Evolutionary conservation across 2,888 invertebrate genomes (phyloP), one percentile per base, ranked within the genome.

Genomic region (Watsonalla cultraria): DNA sequence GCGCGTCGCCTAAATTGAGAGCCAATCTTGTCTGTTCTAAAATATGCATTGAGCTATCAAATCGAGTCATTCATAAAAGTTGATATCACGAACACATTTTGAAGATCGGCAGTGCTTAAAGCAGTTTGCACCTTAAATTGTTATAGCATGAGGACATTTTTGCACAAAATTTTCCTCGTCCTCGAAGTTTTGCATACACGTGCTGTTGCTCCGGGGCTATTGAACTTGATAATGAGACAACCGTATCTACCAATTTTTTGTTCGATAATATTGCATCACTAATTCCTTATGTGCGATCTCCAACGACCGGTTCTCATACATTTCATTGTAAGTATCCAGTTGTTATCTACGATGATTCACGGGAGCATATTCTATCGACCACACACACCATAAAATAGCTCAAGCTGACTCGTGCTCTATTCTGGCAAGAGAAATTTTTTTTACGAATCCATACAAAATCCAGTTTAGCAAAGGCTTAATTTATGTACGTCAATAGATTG

Each of bases 181-280:
- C 74, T 72, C 68, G 68, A 74, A 75, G 70, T 86, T 90, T 90
- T 88, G 89, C 90, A 89, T 90, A 89, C 90, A 90, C 90, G 90
- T 89, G 90, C 76, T 90, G 83, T 71, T 80, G 73, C 69, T 78
- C 77, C 67, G 86, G 71, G 90, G 90, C 90, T 90, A 85, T 90
- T 90, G 90, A 90, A 90, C 90, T 89, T 90, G 88, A 89, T 90
- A 88, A 86, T 86, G 83, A 83, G 82, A 84, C 84, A 77, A 76
- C 74, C 80, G 84, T 87, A 84, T 86, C 78, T 84, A 72, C 67
- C 64, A 71, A 59, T 80, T 84, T 80, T 87, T 86, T 83, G 73
- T 77, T 71, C 69, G 65, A 71, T 59, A 65, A 72, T 81, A 80
- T 86, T 90, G 87, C 86, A 90, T 86, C 84, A 87, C 76, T 76